Percentiles rank a stretch among this genome's conserved stretches.
These are phyloP conservation scores for Montipora cactus DNA, from an alignment of 64 coral and sea anemone genomes.

Conservation along the genomic window DNA sequence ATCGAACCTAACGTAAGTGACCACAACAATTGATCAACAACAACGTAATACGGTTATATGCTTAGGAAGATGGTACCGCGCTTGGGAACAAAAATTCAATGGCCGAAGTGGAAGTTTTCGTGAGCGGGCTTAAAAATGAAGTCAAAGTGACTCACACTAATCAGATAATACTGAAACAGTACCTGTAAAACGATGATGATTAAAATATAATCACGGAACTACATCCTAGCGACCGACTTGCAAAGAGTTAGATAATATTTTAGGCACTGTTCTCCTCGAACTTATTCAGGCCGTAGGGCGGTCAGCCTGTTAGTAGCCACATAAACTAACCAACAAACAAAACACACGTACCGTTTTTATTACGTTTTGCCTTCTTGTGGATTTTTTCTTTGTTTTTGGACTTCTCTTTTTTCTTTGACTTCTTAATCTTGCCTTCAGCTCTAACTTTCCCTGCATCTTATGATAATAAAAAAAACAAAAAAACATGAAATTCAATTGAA, in stretches of 20 bases:
- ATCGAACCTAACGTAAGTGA: slow-evolving; percentile 36
- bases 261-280: slow-evolving; percentile 26
- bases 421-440: slow-evolving; percentile 22
- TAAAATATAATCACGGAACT: slow-evolving; percentile 33
- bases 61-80: slow-evolving; percentile 30
- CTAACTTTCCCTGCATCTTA: slow-evolving; percentile 6
- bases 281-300: slow-evolving; percentile 16
- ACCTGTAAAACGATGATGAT: slow-evolving; percentile 41
- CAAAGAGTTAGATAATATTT: slow-evolving; percentile 40
- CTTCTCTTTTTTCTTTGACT: slow-evolving; percentile 38
- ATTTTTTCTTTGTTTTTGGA: slow-evolving; percentile 20
- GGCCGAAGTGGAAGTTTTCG: slow-evolving; percentile 43
- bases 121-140: slow-evolving; percentile 41
- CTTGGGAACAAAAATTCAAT: slow-evolving; percentile 32
- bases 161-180: slow-evolving; percentile 46
- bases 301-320: slow-evolving; percentile 16
- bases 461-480: not conserved
- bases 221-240: slow-evolving; percentile 38
- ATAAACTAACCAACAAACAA: slow-evolving; percentile 20
- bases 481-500: slow-evolving; percentile 20
- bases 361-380: slow-evolving; percentile 17
- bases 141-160: slow-evolving; percentile 35
- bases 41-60: slow-evolving; percentile 27
- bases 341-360: slow-evolving; percentile 8
- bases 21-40: slow-evolving; percentile 36